phyloP scores from a whole-genome alignment of 2,113 vertebrate genomes.

The Limanda limanda region DNA sequence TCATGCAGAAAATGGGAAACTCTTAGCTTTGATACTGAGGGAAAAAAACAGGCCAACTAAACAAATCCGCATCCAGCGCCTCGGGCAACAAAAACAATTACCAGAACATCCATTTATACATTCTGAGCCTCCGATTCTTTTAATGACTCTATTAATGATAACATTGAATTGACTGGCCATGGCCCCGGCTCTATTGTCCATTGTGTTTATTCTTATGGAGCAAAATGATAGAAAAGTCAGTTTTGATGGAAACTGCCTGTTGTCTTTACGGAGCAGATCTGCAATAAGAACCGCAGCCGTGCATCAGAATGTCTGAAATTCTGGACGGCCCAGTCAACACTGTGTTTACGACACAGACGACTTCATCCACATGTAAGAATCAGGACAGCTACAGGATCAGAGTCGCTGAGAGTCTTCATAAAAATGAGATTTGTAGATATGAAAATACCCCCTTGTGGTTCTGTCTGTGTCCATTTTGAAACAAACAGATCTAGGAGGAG shows the following conservation, averaged over 20 bases:
- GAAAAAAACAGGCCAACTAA: conserved; percentile 71
- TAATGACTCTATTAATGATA: conserved; percentile 81
- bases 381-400: neutral
- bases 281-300: conserved; percentile 38
- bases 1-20: conserved; percentile 67
- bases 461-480: conserved; percentile 2
- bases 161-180: conserved; percentile 68
- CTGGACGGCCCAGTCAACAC: conserved; percentile 8
- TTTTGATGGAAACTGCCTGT: conserved; percentile 34
- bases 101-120: conserved; percentile 81
- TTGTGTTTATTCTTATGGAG: conserved; percentile 38
- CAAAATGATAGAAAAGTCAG: conserved; percentile 29
- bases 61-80: conserved; percentile 69
- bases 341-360: conserved; percentile 8
- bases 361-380: conserved; percentile 33
- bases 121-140: conserved; percentile 69
- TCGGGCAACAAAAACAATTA: conserved; percentile 82
- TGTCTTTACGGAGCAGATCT: conserved; percentile 42
- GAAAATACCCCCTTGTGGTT: neutral
- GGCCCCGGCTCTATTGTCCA: conserved; percentile 41
- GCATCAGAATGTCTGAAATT: conserved; percentile 18
- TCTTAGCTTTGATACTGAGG: conserved; percentile 64
- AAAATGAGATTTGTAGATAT: too few relatives aligned
- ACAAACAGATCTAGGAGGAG: neutral
- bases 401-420: too few relatives aligned